Percentiles rank a stretch among this genome's conserved stretches.
phyloP scores from a whole-genome alignment of 1,140 invertebrate species.

The Ridgeia piscesae region DNA sequence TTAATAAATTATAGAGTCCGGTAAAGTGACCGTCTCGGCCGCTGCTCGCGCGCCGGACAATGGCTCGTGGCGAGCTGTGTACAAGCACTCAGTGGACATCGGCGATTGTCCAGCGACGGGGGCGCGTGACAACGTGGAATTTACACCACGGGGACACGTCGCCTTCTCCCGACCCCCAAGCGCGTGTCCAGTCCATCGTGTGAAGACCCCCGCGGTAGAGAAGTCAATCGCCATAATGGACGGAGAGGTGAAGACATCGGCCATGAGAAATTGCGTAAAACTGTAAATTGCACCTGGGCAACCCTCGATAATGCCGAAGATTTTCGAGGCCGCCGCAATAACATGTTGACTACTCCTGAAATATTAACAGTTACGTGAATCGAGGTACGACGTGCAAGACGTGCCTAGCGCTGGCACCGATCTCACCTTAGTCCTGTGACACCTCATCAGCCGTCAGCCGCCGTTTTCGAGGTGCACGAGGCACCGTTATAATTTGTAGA shows the following conservation, averaged over 20 bases:
- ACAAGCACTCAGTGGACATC: not conserved
- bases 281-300: not conserved
- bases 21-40: not conserved
- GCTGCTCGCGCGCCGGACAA: not conserved
- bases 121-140: not conserved
- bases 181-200: not conserved
- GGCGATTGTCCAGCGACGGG: not conserved
- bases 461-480: too few species aligned
- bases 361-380: not conserved
- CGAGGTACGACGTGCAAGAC: not conserved
- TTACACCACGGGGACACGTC: not conserved
- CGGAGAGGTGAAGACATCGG: not conserved
- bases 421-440: not conserved
- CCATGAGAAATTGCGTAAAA: not conserved
- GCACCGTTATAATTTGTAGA: too few species aligned
- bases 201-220: not conserved
- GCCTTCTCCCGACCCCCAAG: not conserved
- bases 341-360: not conserved
- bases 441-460: too few species aligned
- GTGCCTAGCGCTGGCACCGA: too few species aligned
- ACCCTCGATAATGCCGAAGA: not conserved
- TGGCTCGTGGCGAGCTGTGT: not conserved
- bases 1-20: conserved; percentile 1
- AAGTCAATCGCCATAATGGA: not conserved
- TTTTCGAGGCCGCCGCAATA: not conserved